These are phyloP conservation scores for Holocentrus rufus DNA, from an alignment of 2,797 vertebrate genomes.

Conservation along the genomic window DNA sequence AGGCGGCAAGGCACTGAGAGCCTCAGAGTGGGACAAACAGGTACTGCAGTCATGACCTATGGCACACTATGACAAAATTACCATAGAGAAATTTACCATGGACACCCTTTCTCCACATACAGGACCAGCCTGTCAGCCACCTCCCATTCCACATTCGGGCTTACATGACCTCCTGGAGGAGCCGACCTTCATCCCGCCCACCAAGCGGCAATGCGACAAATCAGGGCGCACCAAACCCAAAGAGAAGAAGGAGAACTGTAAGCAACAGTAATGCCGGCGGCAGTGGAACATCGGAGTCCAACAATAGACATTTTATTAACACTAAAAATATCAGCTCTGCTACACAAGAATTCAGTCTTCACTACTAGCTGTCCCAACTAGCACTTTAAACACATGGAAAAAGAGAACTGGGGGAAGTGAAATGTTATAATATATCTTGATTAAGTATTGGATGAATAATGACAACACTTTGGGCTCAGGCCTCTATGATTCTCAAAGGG, in stretches of 20 bases:
- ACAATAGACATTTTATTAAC: slow-evolving; percentile 16
- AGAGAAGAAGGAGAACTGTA: slow-evolving; percentile 87
- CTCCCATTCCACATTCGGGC: slow-evolving; percentile 52
- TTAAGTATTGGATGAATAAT: slow-evolving; percentile 9
- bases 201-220: slow-evolving; percentile 82
- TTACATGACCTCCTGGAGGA: slow-evolving; percentile 76
- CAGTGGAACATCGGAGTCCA: background rate
- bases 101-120: slow-evolving; percentile 12
- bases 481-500: slow-evolving; percentile 41
- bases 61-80: background rate
- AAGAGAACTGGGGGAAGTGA: slow-evolving; percentile 8
- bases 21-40: slow-evolving; percentile 47
- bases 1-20: slow-evolving; percentile 57
- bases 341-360: slow-evolving; percentile 6
- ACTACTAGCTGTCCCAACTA: slow-evolving; percentile 21
- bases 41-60: slow-evolving; percentile 46
- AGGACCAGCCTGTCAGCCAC: slow-evolving; percentile 58
- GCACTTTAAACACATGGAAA: slow-evolving; percentile 71
- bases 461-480: slow-evolving; percentile 21
- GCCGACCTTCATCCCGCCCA: slow-evolving; percentile 83
- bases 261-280: slow-evolving; percentile 81
- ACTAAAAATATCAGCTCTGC: slow-evolving; percentile 27
- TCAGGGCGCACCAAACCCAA: slow-evolving; percentile 78
- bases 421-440: slow-evolving; percentile 24
- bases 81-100: background rate